Percentiles rank a stretch among this genome's conserved stretches.
These are phyloP conservation scores for Apodemus sylvaticus DNA, from an alignment of 2,113 vertebrate genomes.

Conservation along the genomic window DNA sequence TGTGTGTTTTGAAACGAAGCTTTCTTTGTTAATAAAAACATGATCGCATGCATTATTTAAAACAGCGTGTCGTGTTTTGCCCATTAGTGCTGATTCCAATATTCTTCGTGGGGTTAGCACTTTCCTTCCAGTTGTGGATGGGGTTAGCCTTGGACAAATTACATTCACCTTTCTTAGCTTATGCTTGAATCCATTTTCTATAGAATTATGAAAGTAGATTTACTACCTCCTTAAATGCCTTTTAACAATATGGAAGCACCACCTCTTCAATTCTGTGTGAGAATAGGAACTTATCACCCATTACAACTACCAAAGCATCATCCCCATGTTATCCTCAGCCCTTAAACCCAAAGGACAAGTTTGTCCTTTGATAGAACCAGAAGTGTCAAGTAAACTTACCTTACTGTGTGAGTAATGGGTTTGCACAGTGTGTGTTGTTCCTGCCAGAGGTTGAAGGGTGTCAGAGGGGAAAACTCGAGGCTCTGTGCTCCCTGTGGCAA, in stretches of 20 bases:
- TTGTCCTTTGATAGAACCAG: background rate
- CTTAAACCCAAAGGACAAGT: background rate
- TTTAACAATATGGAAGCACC: background rate
- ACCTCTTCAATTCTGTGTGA: background rate
- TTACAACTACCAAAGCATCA: background rate
- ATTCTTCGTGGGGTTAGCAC: background rate
- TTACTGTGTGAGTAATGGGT: background rate
- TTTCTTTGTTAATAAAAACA: slow-evolving; percentile 58
- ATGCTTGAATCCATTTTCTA: slow-evolving; percentile 27
- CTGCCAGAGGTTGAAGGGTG: background rate
- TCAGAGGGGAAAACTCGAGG: no score
- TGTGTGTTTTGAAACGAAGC: slow-evolving; percentile 57
- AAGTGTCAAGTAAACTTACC: background rate
- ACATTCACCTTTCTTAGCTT: background rate
- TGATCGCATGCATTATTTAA: slow-evolving; percentile 37
- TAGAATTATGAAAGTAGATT: background rate
- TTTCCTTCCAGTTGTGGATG: background rate
- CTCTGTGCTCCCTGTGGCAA: background rate
- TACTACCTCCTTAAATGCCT: background rate
- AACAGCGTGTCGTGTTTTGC: background rate
- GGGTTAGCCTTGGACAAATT: slow-evolving; percentile 5
- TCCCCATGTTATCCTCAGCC: background rate
- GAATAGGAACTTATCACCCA: background rate
- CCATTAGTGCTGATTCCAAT: background rate
- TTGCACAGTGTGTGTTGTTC: background rate